Conservation (phyloP, 2,113 vertebrate species). For the Heloderma charlesbogerti region DNA sequence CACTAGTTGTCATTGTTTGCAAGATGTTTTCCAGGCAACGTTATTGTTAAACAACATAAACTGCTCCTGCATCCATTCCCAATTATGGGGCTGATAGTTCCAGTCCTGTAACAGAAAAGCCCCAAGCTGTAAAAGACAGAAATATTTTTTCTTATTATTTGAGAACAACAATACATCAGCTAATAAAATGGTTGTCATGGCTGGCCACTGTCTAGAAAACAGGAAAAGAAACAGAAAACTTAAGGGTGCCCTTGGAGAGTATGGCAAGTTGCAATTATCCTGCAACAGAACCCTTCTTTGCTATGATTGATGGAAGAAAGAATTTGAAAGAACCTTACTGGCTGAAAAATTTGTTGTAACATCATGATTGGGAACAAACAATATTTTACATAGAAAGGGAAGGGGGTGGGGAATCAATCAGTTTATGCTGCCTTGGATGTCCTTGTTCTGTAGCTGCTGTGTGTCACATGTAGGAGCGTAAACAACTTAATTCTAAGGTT, state of each 20-base stretch:
- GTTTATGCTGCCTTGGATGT: constrained; percentile 51
- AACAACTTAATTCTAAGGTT: constrained; percentile 74
- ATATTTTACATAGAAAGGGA: constrained; percentile 55
- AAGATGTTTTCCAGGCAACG: constrained; percentile 25
- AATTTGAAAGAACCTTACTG: constrained; percentile 64
- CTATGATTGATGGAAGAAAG: constrained; percentile 67
- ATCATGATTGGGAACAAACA: constrained; percentile 58
- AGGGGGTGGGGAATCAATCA: constrained; percentile 52
- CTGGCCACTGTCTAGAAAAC: constrained; percentile 43
- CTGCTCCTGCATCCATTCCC: constrained; percentile 38
- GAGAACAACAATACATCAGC: constrained; percentile 69
- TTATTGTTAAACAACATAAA: constrained; percentile 50
- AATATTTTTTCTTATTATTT: constrained; percentile 59
- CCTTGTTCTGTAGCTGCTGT: constrained; percentile 70
- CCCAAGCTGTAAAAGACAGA: constrained; percentile 59
- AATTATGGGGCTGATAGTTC: constrained; percentile 53
- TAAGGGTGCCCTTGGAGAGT: constrained; percentile 64
- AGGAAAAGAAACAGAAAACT: constrained; percentile 64
- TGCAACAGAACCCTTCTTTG: constrained; percentile 60
- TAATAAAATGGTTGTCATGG: constrained; percentile 75
- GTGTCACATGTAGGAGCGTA: constrained; percentile 60
- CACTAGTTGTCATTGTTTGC: not conserved
- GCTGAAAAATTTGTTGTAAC: constrained; percentile 62
- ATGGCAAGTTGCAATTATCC: constrained; percentile 68
- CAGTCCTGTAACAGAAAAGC: constrained; percentile 62